Evolutionary conservation across 2,113 vertebrate species (phyloP).

Genomic region (Anas platyrhynchos): DNA sequence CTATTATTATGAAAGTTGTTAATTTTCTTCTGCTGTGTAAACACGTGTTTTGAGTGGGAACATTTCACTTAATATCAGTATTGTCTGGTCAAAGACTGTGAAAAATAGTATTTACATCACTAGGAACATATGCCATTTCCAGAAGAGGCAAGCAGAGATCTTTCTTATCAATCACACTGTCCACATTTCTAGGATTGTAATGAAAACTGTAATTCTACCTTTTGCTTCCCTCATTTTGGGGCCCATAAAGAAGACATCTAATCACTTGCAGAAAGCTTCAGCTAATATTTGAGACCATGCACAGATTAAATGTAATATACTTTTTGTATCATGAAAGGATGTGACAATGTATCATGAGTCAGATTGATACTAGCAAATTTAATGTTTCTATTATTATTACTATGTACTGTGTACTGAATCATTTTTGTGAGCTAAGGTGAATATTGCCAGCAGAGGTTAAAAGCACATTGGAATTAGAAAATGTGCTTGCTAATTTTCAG

Average conservation of each 20-base stretch:
- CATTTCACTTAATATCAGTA: not conserved
- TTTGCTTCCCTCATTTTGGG: not conserved
- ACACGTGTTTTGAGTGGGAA: not conserved
- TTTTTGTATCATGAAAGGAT: not conserved
- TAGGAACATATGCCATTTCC: not conserved
- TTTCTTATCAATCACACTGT: not conserved
- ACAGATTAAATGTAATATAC: not conserved
- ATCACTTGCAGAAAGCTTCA: not conserved
- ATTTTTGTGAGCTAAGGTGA: not conserved
- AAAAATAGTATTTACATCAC: not conserved
- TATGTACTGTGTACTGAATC: not conserved
- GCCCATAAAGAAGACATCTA: not conserved
- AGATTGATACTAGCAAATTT: not conserved
- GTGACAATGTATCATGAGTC: not conserved
- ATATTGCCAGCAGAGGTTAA: not conserved
- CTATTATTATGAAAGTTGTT: not conserved
- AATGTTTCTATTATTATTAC: not conserved
- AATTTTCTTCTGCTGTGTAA: conserved; percentile 2
- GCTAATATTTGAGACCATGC: not conserved
- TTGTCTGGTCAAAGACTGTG: not conserved
- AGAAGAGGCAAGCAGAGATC: not conserved
- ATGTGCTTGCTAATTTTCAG: not conserved
- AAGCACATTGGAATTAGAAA: not conserved
- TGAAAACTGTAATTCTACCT: not conserved
- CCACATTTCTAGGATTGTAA: not conserved